Evolutionary conservation across 2,888 invertebrate species (phyloP).

Genomic region (Agrochola lychnidis): DNA sequence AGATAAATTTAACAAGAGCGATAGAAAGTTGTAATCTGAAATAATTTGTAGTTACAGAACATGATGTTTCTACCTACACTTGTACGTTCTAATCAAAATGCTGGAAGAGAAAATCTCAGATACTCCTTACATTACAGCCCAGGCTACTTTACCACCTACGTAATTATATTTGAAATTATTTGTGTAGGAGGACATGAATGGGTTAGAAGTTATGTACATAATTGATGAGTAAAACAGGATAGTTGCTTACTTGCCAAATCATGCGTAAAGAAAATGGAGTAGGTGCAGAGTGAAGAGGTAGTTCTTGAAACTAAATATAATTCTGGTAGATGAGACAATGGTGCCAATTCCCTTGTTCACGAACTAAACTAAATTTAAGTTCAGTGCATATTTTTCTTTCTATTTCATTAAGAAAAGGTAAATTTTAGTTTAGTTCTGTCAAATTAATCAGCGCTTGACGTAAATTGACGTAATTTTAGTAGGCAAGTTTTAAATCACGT

Average conservation of each 20-base stretch:
- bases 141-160: constrained; percentile 26
- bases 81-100: neutral
- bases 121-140: neutral
- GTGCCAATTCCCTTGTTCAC: too few species aligned
- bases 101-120: neutral
- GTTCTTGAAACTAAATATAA: neutral
- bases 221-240: constrained; percentile 1
- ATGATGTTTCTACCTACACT: neutral
- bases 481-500: too few species aligned
- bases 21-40: neutral
- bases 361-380: too few species aligned
- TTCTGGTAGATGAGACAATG: neutral
- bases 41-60: neutral
- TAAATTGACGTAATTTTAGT: too few species aligned
- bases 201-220: neutral
- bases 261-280: neutral
- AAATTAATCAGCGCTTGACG: too few species aligned
- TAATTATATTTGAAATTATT: constrained; percentile 42
- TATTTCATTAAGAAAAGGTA: too few species aligned
- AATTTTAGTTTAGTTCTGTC: too few species aligned
- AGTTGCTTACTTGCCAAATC: neutral
- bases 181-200: constrained; percentile 20
- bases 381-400: too few species aligned
- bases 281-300: neutral
- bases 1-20: neutral